Conservation (phyloP, 2,113 vertebrate species). For the Muscicapa adusta region DNA sequence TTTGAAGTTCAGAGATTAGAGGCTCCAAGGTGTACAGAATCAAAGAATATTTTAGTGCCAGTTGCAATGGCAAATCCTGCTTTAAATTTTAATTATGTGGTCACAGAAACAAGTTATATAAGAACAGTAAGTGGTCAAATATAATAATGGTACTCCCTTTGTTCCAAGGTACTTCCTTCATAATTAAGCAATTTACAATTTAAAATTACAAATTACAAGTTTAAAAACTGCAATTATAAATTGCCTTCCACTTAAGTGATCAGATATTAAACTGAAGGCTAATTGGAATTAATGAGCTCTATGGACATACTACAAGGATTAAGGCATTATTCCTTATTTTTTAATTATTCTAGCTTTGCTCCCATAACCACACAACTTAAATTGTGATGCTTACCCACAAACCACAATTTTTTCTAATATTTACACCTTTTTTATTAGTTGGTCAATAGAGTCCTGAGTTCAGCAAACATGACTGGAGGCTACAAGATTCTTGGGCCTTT, state of each 20-base stretch:
- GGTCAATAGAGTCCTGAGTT: neutral
- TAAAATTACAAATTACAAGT: neutral
- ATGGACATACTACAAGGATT: neutral
- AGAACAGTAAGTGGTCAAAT: neutral
- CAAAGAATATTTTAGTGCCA: neutral
- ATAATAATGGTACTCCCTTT: neutral
- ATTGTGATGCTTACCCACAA: rapidly evolving
- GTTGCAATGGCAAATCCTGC: neutral
- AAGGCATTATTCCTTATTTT: neutral
- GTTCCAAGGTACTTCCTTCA: neutral
- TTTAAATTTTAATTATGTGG: neutral
- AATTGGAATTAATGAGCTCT: neutral
- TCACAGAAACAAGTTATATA: neutral
- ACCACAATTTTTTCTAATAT: neutral
- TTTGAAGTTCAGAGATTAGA: neutral
- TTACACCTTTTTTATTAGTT: neutral
- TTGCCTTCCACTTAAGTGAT: neutral
- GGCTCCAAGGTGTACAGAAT: neutral
- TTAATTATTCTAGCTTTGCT: neutral
- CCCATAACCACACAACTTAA: neutral
- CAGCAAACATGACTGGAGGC: neutral
- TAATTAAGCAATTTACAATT: neutral
- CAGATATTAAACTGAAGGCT: neutral
- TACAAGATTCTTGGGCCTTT: neutral
- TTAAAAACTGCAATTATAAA: neutral